phyloP scores from a whole-genome alignment of 2,888 invertebrate species.

The Hofmannophila pseudospretella region DNA sequence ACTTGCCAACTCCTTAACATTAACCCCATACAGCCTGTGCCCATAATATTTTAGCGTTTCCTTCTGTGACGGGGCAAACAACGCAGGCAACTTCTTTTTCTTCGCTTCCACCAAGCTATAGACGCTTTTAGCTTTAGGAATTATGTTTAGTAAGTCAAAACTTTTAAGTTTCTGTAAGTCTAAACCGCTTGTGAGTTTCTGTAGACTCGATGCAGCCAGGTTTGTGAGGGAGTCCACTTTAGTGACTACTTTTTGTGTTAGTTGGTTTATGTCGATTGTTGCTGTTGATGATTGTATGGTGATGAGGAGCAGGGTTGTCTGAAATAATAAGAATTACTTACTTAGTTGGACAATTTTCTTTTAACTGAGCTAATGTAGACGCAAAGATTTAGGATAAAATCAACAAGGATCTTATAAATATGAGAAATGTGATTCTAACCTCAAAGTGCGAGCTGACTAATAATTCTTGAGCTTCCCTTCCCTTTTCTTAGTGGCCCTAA shows the following conservation, averaged over 20 bases:
- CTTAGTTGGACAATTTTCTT: too few relatives aligned
- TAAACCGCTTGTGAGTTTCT: slow-evolving; percentile 35
- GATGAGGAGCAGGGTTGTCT: slow-evolving; percentile 44
- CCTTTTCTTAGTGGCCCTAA: too few relatives aligned
- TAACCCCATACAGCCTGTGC: neutral
- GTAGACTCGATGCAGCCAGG: slow-evolving; percentile 23
- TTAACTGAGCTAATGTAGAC: too few relatives aligned
- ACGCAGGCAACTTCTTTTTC: neutral
- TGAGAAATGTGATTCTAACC: too few relatives aligned
- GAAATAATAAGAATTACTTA: slow-evolving; percentile 17
- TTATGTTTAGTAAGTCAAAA: slow-evolving; percentile 34
- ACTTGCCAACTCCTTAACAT: neutral
- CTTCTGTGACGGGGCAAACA: slow-evolving; percentile 1
- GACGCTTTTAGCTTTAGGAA: slow-evolving; percentile 25
- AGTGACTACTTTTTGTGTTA: slow-evolving; percentile 35
- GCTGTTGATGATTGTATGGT: slow-evolving; percentile 36
- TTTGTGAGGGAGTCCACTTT: slow-evolving; percentile 30
- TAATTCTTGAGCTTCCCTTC: too few relatives aligned
- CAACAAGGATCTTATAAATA: too few relatives aligned
- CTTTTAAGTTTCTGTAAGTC: slow-evolving; percentile 41
- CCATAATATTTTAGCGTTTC: slow-evolving; percentile 4
- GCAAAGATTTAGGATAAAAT: too few relatives aligned
- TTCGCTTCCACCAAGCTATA: slow-evolving; percentile 1
- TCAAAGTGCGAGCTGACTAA: too few relatives aligned
- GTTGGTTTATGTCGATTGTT: slow-evolving; percentile 42